Percentiles rank a stretch among this genome's conserved stretches.
These are phyloP conservation scores for Pygmarrhopalites habei DNA, from an alignment of 1,140 invertebrate species.

Conservation along the genomic window DNA sequence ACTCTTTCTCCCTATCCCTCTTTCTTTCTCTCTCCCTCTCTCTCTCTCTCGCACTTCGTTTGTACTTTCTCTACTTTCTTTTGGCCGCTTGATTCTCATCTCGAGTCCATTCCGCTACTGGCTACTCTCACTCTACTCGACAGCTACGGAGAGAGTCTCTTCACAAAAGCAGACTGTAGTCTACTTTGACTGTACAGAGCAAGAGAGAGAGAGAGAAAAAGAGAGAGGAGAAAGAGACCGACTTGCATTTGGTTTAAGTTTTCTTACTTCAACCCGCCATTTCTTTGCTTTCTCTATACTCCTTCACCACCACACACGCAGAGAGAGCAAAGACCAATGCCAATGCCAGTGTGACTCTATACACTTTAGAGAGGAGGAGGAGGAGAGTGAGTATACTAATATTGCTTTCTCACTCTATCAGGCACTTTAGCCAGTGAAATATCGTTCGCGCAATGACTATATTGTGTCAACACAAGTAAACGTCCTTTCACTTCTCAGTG, in stretches of 20 bases:
- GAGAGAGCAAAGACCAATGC: no score
- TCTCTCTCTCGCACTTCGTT: neutral
- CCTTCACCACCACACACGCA: no score
- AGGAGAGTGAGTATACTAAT: neutral
- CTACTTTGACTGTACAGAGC: neutral
- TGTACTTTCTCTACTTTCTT: no score
- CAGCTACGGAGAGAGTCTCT: no score
- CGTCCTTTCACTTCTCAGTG: no score
- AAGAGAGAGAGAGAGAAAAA: no score
- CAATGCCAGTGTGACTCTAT: no score
- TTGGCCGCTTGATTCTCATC: neutral
- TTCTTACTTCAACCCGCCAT: no score
- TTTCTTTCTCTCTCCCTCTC: neutral
- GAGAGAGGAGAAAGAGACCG: no score
- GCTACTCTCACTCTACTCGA: neutral
- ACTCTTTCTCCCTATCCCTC: neutral
- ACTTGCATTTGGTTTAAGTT: no score
- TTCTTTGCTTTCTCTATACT: no score
- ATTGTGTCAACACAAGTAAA: neutral
- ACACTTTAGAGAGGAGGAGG: no score
- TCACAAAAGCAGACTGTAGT: neutral
- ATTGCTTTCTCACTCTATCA: slow-evolving; percentile 5
- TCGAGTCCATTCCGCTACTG: neutral
- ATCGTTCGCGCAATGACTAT: neutral
- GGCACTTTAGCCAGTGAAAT: neutral